Evolutionary conservation across 2,113 vertebrate genomes (phyloP).

Genomic region (Colinus virginianus): DNA sequence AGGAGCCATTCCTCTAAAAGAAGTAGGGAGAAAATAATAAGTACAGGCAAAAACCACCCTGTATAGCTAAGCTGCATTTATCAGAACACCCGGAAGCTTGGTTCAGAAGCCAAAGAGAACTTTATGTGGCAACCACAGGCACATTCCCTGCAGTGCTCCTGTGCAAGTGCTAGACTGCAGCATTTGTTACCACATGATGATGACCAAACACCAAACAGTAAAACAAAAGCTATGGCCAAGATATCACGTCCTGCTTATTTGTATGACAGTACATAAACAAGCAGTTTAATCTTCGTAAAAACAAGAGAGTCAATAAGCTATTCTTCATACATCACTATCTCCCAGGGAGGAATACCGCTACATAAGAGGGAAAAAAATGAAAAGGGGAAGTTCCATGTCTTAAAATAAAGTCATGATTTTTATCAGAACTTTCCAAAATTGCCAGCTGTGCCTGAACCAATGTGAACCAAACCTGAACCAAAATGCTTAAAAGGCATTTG

Average conservation of each 20-base stretch:
- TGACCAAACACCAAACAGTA: background rate
- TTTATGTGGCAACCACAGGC: background rate
- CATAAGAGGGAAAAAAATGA: background rate
- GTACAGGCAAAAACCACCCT: background rate
- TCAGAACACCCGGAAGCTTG: background rate
- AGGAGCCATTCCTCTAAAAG: slow-evolving; percentile 96
- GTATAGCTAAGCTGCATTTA: background rate
- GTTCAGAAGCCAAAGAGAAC: background rate
- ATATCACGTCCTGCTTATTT: background rate
- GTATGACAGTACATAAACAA: background rate
- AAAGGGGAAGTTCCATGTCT: background rate
- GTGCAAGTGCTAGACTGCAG: background rate
- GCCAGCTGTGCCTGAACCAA: background rate
- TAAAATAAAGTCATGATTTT: background rate
- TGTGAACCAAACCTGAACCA: no score
- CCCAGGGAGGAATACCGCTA: background rate
- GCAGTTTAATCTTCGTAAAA: background rate
- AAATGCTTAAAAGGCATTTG: background rate
- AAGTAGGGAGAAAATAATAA: background rate
- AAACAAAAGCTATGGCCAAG: background rate
- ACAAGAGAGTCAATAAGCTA: background rate
- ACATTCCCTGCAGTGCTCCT: background rate
- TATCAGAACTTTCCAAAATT: background rate
- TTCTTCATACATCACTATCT: background rate
- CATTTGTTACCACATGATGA: background rate